phyloP scores from a whole-genome alignment of 1,140 invertebrate genomes.

The Ctenoplectra terminalis region DNA sequence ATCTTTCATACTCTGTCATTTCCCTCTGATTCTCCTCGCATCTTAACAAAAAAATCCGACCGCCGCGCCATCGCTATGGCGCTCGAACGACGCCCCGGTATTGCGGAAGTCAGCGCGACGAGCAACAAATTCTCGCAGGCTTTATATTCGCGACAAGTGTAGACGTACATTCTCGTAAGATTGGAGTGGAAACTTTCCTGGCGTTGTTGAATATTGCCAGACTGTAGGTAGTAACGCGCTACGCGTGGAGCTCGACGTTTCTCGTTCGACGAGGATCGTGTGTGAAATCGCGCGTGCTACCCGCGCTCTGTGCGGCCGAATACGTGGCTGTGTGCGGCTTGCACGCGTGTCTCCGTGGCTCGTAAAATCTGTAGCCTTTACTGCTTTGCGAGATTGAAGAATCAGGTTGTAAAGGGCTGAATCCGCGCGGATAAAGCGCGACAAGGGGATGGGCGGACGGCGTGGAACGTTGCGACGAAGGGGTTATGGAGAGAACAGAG shows the following conservation, averaged over 20 bases:
- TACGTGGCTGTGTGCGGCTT: conserved; percentile 10
- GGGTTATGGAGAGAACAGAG: conserved; percentile 8
- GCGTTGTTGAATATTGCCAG: conserved; percentile 32
- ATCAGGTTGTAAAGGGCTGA: conserved; percentile 72
- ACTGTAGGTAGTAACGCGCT: neutral
- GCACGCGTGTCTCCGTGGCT: conserved; percentile 51
- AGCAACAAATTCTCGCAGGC: conserved; percentile 29
- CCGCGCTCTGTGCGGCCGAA: neutral
- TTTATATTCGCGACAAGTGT: conserved; percentile 42
- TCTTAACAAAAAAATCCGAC: neutral
- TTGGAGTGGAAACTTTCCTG: conserved; percentile 50
- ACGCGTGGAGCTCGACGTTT: neutral
- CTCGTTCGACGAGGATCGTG: conserved; percentile 4
- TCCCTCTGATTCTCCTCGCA: too few species aligned
- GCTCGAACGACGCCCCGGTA: neutral
- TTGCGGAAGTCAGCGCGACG: conserved; percentile 11
- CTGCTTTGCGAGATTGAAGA: conserved; percentile 75
- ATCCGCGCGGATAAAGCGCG: conserved; percentile 58
- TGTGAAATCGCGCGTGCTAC: conserved; percentile 40
- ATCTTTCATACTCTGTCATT: neutral
- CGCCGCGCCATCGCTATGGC: too few species aligned
- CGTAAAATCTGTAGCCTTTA: conserved; percentile 77
- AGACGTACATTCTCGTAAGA: conserved; percentile 39
- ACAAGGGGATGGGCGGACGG: conserved; percentile 34
- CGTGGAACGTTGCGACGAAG: conserved; percentile 30